Base-by-base conservation (phyloP, 2,797 vertebrate species). In the Clamator glandarius region DNA sequence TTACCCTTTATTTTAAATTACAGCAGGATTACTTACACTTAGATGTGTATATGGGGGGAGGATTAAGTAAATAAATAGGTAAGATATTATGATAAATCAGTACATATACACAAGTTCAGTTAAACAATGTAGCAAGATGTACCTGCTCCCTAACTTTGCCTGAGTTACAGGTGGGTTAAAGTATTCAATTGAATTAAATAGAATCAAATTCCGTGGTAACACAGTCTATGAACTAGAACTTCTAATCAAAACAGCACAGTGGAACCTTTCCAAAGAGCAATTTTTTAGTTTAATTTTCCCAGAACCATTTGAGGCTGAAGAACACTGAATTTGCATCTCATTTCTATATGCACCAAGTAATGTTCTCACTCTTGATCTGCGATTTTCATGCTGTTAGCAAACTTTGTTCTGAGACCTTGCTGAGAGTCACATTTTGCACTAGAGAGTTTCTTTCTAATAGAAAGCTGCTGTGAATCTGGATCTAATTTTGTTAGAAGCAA, bases 281-380 rank as follows among this genome's bases (percentile, higher is more conserved):
- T n/a, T 94, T 77, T 67, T 4, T 81, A 77, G 25, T 79, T 94
- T 79, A 57, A 20, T 50, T 74, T 80, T 90, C 46, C 51, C 55
- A 72, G 51, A 55, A 18, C 25, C 17, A 55, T 54, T 29, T 77
- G 61, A 70, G 59, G 61, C 55, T 87, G 66, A 84, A 58, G 48
- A 92, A 79, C 21, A 73, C 21, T 39, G 44, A 66, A 92, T 94
- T 95, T 94, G 68, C 70, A 84, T 90, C 23, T 82, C 52, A 78
- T 88, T 94, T 92, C 59, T 54, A 25, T 70, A 33, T 16, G 11
- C n/a, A 64, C 12, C 42, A 74, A 76, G 44, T 61, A 52, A 52
- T 72, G 35, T 35, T 93, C 63, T 86, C 70, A 86, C 13, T 90
- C 70, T 76, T 84, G 46, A 84, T 70, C 50, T 3, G 8, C 41